Evolutionary conservation across 2,113 vertebrate species (phyloP).

Genomic region (Taxidea taxus): DNA sequence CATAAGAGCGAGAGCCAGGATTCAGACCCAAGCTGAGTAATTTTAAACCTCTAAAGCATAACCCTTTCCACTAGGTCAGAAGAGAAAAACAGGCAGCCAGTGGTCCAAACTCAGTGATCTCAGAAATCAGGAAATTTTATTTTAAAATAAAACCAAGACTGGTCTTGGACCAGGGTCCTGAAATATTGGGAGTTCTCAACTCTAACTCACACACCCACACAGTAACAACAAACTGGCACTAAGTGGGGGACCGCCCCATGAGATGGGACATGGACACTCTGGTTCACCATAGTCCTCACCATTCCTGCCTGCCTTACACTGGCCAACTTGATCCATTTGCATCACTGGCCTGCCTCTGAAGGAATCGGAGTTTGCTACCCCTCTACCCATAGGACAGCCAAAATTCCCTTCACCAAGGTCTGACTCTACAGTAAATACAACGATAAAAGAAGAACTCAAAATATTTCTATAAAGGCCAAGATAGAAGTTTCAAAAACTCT

Average conservation of each 20-base stretch:
- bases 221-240: not conserved
- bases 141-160: not conserved
- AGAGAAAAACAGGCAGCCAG: not conserved
- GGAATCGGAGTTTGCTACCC: not conserved
- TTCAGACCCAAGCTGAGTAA: not conserved
- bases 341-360: not conserved
- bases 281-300: not conserved
- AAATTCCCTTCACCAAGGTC: not conserved
- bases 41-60: not conserved
- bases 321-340: not conserved
- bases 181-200: not conserved
- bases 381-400: not conserved
- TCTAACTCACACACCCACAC: not conserved
- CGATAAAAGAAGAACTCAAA: not conserved
- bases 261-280: not conserved
- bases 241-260: fast-evolving
- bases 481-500: not conserved
- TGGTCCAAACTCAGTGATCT: not conserved
- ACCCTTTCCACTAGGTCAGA: not conserved
- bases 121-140: not conserved
- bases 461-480: not conserved
- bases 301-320: fast-evolving
- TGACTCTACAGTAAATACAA: not conserved
- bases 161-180: not conserved
- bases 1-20: not conserved